A percentile compares a stretch with the other conserved stretches of the same genome.
Conservation (phyloP, 1,140 invertebrate genomes). For the Micrasema longulum region DNA sequence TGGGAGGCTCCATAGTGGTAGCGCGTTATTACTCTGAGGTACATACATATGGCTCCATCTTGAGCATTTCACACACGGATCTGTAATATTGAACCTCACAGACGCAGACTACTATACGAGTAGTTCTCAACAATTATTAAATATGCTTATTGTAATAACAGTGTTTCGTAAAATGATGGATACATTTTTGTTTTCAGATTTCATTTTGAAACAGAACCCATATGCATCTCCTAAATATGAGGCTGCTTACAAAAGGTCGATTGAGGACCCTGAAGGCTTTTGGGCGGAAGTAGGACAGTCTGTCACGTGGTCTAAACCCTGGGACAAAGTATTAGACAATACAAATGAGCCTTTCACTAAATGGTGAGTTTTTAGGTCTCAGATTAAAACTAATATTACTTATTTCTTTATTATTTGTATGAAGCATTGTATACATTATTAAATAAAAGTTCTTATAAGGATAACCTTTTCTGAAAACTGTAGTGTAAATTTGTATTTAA, state of each 20-base stretch:
- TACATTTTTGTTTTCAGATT: constrained; percentile 25
- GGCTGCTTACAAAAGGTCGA: constrained; percentile 74
- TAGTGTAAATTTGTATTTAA: no score
- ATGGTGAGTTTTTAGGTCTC: no score
- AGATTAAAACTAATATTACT: no score
- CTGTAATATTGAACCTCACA: background rate
- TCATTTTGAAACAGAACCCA: constrained; percentile 48
- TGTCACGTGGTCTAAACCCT: constrained; percentile 86
- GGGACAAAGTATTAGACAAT: constrained; percentile 87
- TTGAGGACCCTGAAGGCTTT: constrained; percentile 85
- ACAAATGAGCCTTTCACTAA: constrained; percentile 87
- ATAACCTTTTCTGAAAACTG: no score
- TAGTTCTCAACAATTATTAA: background rate
- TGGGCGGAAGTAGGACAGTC: constrained; percentile 83
- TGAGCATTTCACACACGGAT: no score
- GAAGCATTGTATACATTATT: no score
- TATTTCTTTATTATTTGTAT: no score
- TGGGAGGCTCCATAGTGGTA: no score
- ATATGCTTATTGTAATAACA: background rate
- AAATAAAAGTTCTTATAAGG: no score
- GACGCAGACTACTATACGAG: background rate
- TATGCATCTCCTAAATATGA: constrained; percentile 68
- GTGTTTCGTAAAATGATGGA: background rate
- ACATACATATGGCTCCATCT: no score
- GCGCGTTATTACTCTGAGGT: no score